These are phyloP conservation scores for Isaurus tuberculatus DNA, from an alignment of 92 coral and sea anemone species.

Conservation along the genomic window DNA sequence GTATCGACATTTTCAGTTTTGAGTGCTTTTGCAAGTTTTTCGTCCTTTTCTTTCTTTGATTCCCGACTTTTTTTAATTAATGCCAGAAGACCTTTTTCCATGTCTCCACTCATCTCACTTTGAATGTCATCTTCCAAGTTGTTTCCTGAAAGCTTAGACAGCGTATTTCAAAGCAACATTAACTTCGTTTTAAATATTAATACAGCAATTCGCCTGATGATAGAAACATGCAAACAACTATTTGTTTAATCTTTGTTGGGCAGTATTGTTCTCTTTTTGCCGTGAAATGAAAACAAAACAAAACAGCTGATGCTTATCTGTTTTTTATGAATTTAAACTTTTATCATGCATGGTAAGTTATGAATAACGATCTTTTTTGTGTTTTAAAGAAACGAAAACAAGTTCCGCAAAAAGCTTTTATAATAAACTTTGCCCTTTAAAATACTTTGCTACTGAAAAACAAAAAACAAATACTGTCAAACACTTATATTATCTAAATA, in stretches of 20 bases:
- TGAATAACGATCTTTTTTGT: too few relatives aligned
- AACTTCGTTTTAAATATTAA: too few relatives aligned
- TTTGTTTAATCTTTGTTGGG: too few relatives aligned
- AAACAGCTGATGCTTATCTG: not conserved
- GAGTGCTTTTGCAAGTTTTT: constrained; percentile 21
- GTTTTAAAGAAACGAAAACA: not conserved
- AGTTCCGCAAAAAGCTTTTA: too few relatives aligned
- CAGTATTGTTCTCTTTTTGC: not conserved
- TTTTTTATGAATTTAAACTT: not conserved
- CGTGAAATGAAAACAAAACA: not conserved
- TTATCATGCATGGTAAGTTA: not conserved
- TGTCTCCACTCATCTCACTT: constrained; percentile 44
- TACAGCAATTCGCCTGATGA: too few relatives aligned
- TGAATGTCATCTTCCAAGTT: constrained; percentile 27
- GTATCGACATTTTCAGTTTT: constrained; percentile 13
- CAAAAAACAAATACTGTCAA: too few relatives aligned
- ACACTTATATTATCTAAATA: too few relatives aligned
- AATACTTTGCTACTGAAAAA: too few relatives aligned
- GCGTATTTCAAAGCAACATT: not conserved
- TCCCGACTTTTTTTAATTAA: constrained; percentile 33
- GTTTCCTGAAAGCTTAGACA: not conserved
- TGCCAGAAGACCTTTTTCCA: constrained; percentile 39
- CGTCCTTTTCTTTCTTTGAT: constrained; percentile 16
- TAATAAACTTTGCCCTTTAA: too few relatives aligned
- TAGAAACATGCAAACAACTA: too few relatives aligned